Percentiles rank a stretch among this genome's conserved stretches.
Conservation (phyloP, 2,113 vertebrate species). For the Stomatorhinus ivindoensis region DNA sequence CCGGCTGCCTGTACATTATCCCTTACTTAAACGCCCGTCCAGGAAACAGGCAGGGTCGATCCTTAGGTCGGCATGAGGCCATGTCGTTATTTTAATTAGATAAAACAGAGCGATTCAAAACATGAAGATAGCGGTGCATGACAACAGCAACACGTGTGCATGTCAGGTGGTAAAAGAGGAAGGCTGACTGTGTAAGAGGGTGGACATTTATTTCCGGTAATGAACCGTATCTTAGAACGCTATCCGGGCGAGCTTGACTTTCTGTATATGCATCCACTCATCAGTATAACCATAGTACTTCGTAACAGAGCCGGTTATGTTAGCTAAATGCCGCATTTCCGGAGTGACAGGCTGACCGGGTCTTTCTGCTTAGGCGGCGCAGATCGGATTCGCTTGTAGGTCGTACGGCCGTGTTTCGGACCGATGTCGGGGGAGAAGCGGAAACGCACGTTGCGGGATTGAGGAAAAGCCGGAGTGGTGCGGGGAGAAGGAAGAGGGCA, state of each 20-base stretch:
- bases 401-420: neutral
- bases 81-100: neutral
- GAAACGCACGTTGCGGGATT: neutral
- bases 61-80: neutral
- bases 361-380: neutral
- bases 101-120: neutral
- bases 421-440: neutral
- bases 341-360: neutral
- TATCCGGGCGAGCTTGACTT: neutral
- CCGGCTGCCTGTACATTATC: too few relatives aligned
- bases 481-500: neutral
- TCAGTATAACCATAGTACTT: neutral
- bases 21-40: neutral
- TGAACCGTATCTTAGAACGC: neutral
- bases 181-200: neutral
- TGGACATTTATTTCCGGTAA: neutral
- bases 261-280: neutral
- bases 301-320: neutral
- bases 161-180: slow-evolving; percentile 2
- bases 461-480: neutral
- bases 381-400: neutral
- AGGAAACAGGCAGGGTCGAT: neutral
- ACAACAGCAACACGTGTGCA: neutral
- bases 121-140: neutral
- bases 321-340: neutral